Base-by-base conservation (phyloP, 2,113 vertebrate species). In the Piliocolobus tephrosceles region DNA sequence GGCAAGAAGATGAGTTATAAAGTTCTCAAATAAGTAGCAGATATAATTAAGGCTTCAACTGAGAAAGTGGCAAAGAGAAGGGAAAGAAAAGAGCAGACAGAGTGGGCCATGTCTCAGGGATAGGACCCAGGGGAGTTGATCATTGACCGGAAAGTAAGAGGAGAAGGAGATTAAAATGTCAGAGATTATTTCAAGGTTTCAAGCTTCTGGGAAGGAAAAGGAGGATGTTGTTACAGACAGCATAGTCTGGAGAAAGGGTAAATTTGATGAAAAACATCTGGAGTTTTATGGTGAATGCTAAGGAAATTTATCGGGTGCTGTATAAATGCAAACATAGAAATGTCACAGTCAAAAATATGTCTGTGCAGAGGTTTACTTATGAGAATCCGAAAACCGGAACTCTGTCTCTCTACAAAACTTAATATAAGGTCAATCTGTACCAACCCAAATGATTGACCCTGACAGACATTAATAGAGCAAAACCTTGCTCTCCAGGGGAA, bases 271-370 rank as follows among this genome's bases (percentile, higher is more conserved):
- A 76, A 70, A 55, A 68, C n/a, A 43, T 66, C 72, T 27, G 25
- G 12, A 80, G 16, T 61, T 88, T 68, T 47, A 38, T 27, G 6
- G 45, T 66, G 32, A 93, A 86, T 88, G 57, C 30, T 18, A 78
- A 95, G 64, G 30, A 88, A 89, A 94, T 50, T 17, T 72, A 86
- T 27, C 40, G 25, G 70, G 16, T 68, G 32, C 18, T 76, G 7
- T 82, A 12, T 57, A 89, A 90, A 72, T 50, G 50, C 72, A 94
- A 94, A 86, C 23, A 55, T 43, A 79, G 68, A 94, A 73, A 90
- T 79, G 8, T 9, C 45, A 92, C 12, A 82, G 38, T 85, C 50
- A 72, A 87, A 94, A 92, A 38, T 23, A 40, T 18, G 27, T 79
- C 27, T 66, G 45, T 79, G 18, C 20, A 78, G n/a, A 92, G 45